Conservation (phyloP, 2,113 vertebrate species). For the Polyodon spathula region DNA sequence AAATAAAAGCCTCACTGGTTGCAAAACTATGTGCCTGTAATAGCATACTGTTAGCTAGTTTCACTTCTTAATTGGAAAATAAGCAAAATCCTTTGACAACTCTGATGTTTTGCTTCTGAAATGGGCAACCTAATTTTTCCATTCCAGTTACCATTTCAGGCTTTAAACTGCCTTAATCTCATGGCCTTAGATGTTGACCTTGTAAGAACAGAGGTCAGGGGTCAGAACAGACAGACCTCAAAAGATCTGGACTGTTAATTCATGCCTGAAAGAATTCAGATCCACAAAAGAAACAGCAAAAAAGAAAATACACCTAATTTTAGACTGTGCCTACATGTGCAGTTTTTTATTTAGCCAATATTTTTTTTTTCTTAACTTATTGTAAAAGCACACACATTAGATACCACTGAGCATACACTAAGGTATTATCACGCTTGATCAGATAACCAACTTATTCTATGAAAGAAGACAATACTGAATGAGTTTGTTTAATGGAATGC, state of each 20-base stretch:
- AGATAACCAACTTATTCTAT: too few relatives aligned
- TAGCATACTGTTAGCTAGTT: constrained; percentile 61
- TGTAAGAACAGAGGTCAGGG: too few relatives aligned
- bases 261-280: constrained; percentile 67
- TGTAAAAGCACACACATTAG: too few relatives aligned
- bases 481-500: too few relatives aligned
- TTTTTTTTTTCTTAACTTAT: not conserved
- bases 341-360: not conserved
- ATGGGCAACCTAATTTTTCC: constrained; percentile 72
- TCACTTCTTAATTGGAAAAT: constrained; percentile 56
- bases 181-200: constrained; percentile 74
- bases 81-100: constrained; percentile 63
- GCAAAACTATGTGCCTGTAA: too few relatives aligned
- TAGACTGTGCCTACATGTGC: not conserved
- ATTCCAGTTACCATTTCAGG: constrained; percentile 66
- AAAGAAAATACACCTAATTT: not conserved
- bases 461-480: too few relatives aligned
- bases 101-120: constrained; percentile 72
- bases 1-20: not conserved
- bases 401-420: too few relatives aligned
- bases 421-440: too few relatives aligned
- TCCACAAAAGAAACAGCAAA: constrained; percentile 59
- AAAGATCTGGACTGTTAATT: too few relatives aligned
- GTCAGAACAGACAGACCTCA: too few relatives aligned
- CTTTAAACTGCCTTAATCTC: constrained; percentile 75